phyloP scores from a whole-genome alignment of 1,140 invertebrate genomes.

The Drosophila bocqueti region DNA sequence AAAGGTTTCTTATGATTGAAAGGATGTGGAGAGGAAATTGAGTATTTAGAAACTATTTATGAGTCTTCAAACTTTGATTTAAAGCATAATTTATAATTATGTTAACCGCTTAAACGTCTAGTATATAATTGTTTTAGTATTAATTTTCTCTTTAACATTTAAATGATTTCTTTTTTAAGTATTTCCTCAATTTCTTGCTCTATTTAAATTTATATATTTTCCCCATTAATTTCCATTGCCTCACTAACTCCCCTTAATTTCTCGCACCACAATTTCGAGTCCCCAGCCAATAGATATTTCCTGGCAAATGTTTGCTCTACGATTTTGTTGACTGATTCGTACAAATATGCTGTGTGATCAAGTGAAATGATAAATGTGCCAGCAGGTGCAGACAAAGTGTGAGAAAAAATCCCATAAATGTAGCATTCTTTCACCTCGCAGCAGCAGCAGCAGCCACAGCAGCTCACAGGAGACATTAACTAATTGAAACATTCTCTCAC shows the following conservation, averaged over 20 bases:
- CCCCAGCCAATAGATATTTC: constrained; percentile 63
- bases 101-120: accelerated
- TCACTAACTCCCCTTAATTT: constrained; percentile 13
- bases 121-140: background rate
- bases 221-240: constrained; percentile 49
- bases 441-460: background rate
- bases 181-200: background rate
- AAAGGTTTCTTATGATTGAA: background rate
- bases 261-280: constrained; percentile 58
- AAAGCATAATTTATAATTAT: background rate
- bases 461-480: constrained; percentile 32
- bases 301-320: constrained; percentile 58
- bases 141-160: no score
- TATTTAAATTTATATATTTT: constrained; percentile 36
- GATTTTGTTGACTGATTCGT: constrained; percentile 47
- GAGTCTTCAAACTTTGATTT: background rate
- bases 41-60: background rate
- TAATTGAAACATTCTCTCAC: constrained; percentile 61
- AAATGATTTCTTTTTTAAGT: no score
- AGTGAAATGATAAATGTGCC: constrained; percentile 15
- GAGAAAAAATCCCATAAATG: constrained; percentile 18
- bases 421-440: background rate
- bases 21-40: background rate
- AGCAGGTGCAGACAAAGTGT: constrained; percentile 20
- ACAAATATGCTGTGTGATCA: constrained; percentile 15